These are phyloP conservation scores for Colistium nudipinnis DNA, from an alignment of 2,113 vertebrate species.

Conservation along the genomic window DNA sequence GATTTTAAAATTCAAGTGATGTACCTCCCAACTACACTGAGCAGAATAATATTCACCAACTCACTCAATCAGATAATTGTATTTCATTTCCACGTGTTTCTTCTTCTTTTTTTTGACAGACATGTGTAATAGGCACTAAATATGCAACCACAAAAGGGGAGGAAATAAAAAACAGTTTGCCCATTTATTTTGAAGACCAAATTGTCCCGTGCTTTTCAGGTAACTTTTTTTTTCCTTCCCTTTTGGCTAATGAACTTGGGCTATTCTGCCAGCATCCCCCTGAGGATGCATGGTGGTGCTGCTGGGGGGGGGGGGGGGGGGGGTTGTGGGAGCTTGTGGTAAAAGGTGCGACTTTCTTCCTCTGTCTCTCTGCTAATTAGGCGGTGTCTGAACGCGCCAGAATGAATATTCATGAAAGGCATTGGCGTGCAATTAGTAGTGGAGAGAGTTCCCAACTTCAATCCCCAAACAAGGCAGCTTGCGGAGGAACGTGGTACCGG, in stretches of 20 bases:
- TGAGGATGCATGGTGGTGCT: constrained; percentile 61
- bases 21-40: constrained; percentile 50
- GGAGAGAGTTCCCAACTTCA: constrained; percentile 83
- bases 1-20: constrained; percentile 70
- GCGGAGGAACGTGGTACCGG: constrained; percentile 68
- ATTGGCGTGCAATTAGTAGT: constrained; percentile 83
- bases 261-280: constrained; percentile 81
- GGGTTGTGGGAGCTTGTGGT: constrained; percentile 78
- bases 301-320: background rate
- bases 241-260: constrained; percentile 85
- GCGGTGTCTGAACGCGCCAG: constrained; percentile 81
- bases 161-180: constrained; percentile 55
- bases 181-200: constrained; percentile 68
- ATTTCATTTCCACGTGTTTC: constrained; percentile 49
- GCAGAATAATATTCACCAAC: constrained; percentile 67
- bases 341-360: constrained; percentile 84
- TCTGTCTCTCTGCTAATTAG: constrained; percentile 86
- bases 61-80: constrained; percentile 71
- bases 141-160: constrained; percentile 64
- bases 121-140: constrained; percentile 81
- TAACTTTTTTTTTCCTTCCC: constrained; percentile 75
- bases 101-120: constrained; percentile 76
- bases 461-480: constrained; percentile 80
- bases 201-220: constrained; percentile 80
- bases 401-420: constrained; percentile 86